phyloP scores from a whole-genome alignment of 2,888 invertebrate species.

The Chaetogeoica ovagalla region DNA sequence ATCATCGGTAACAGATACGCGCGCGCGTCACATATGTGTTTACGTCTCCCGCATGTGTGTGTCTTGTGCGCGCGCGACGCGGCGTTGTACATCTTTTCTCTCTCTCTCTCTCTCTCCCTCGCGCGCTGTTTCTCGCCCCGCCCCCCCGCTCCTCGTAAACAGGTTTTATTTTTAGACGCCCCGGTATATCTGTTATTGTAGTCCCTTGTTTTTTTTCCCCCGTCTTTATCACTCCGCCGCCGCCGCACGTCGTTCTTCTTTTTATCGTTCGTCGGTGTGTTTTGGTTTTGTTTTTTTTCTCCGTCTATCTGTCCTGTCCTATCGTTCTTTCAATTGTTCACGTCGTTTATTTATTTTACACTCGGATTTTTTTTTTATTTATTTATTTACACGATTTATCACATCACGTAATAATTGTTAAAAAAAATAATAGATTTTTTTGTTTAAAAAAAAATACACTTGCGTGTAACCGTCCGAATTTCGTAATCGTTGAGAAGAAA shows the following conservation, averaged over 20 bases:
- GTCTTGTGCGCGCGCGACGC: background rate
- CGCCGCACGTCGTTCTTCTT: background rate
- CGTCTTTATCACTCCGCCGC: background rate
- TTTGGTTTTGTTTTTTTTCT: too few relatives aligned
- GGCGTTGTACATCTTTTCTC: background rate
- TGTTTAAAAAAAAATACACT: too few relatives aligned
- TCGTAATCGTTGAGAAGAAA: too few relatives aligned
- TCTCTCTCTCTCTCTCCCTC: background rate
- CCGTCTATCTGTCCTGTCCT: too few relatives aligned
- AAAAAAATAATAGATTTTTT: too few relatives aligned
- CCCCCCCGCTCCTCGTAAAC: constrained; percentile 27
- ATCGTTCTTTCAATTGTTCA: background rate
- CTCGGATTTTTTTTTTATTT: too few relatives aligned
- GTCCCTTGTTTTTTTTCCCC: constrained; percentile 15
- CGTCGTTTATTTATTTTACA: too few relatives aligned
- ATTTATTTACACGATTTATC: too few relatives aligned
- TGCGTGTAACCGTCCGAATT: too few relatives aligned
- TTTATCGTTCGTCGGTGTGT: background rate
- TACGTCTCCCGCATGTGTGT: background rate
- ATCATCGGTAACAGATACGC: background rate
- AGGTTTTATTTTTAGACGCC: constrained; percentile 52
- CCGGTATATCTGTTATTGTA: background rate
- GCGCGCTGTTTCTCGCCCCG: background rate
- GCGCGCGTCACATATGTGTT: background rate
- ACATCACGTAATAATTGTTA: too few relatives aligned